Conservation (phyloP, 2,113 vertebrate species). For the Indicator maculatus region DNA sequence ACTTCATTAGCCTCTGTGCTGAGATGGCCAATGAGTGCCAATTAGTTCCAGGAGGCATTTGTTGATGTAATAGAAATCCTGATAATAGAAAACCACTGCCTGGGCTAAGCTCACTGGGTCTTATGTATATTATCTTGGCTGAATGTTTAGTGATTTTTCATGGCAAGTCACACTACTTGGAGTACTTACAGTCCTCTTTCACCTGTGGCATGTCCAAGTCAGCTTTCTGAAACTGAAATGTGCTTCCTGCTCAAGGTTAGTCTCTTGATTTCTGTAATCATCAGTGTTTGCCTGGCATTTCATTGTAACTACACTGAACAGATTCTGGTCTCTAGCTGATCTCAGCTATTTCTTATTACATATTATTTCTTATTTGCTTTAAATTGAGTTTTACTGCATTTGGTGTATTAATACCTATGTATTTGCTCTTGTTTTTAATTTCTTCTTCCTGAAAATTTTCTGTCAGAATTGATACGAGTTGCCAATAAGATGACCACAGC, state of each 20-base stretch:
- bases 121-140: background rate
- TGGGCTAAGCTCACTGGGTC: background rate
- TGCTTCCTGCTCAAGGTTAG: background rate
- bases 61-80: slow-evolving; percentile 1
- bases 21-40: slow-evolving; percentile 19
- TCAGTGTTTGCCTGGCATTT: background rate
- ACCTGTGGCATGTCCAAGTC: background rate
- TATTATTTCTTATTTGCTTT: background rate
- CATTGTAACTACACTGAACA: background rate
- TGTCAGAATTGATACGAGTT: background rate
- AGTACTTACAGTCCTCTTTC: background rate
- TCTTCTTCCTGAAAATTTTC: background rate
- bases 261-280: background rate
- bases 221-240: background rate
- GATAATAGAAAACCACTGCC: background rate
- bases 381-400: background rate
- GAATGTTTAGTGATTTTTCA: background rate
- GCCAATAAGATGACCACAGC: background rate
- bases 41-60: slow-evolving; percentile 51
- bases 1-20: slow-evolving; percentile 31
- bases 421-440: background rate
- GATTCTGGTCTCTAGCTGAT: background rate
- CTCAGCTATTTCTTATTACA: background rate
- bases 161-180: background rate
- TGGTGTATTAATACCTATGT: background rate